Evolutionary conservation across 2,888 invertebrate species (phyloP), one percentile per base, ranked within the genome.

Genomic region (Sarcophaga carnaria): DNA sequence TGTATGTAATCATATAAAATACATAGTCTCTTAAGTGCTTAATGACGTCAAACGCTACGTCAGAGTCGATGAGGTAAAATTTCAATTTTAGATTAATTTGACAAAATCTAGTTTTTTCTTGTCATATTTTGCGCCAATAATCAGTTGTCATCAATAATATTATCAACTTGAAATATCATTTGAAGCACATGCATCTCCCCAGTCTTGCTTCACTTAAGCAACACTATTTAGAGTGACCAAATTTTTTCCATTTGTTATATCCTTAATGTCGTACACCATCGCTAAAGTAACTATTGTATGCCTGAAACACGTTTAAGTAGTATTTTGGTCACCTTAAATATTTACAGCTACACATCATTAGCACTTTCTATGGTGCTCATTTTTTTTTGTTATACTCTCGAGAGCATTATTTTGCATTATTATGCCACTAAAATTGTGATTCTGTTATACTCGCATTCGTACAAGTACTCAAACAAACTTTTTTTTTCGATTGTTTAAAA

Each of bases 1-100:
- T 10, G 10, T 54, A 4, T 17, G 17, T 54, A 54, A 12, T 54
- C 5, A 54, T 54, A 54, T 54, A 67, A 20, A 67, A 54, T 14
- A 14, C 12, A 83, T 63, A 74, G 62, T 81, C 77, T 74, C 72
- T 71, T 80, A 63, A 80, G 85, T 80, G 74, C 25, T 81, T 74
- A 67, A 64, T 85, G 85, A 85, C 81, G 85, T 85, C 80, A 85
- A 78, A 62, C 12, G 49, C 37, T 37, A 37, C 37, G 37, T 37
- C 37, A 37, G 5, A 85, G 60, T 45, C 6, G 37, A 20, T 27
- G 54, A 54, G 54, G 54, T 14, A 17, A 54, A 37, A 37, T 37
- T 37, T 37, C 37, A 37, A 37, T 37, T 37, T 37, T 37, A 37
- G 37, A 37, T 37, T 37, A 54, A 54, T 76, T 45, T 64, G 59